Conservation (phyloP, 2,888 invertebrate genomes). For the Timandra comae region DNA sequence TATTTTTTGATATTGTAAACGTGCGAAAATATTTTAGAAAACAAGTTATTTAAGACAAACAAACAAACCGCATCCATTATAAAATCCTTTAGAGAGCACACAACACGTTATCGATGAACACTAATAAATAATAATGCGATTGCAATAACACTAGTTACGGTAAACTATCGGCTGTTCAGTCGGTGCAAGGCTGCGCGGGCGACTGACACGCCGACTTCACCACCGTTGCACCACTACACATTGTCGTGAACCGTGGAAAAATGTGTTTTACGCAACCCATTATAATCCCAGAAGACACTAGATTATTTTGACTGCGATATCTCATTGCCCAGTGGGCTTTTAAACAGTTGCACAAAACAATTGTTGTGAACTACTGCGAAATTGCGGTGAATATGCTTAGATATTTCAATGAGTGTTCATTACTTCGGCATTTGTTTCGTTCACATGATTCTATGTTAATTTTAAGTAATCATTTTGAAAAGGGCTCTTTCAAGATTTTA, state of each 20-base stretch:
- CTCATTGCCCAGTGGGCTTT: conserved; percentile 39
- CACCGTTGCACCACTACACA: conserved; percentile 67
- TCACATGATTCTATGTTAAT: too few species aligned
- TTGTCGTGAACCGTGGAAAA: conserved; percentile 71
- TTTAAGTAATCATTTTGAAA: too few species aligned
- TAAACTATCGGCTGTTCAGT: conserved; percentile 11
- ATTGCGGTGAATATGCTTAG: conserved; percentile 17
- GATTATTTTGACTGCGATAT: conserved; percentile 51
- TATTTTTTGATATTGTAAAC: too few species aligned
- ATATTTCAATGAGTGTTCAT: conserved; percentile 16
- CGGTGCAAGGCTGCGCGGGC: conserved; percentile 59
- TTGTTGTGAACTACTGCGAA: conserved; percentile 28
- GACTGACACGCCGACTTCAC: conserved; percentile 44
- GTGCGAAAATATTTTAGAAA: too few species aligned
- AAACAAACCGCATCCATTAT: conserved; percentile 32
- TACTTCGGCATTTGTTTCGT: too few species aligned
- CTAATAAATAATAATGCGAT: conserved; percentile 10
- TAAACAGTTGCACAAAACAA: conserved; percentile 34
- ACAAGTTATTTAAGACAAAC: too few species aligned
- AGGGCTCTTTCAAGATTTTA: too few species aligned
- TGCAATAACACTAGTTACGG: conserved; percentile 10
- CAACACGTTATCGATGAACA: conserved; percentile 12
- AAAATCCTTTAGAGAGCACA: conserved; percentile 21
- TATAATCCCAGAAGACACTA: conserved; percentile 56
- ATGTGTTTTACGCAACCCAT: conserved; percentile 65